Base-by-base conservation (phyloP, 1,140 invertebrate species). In the Conopomorpha cramerella region DNA sequence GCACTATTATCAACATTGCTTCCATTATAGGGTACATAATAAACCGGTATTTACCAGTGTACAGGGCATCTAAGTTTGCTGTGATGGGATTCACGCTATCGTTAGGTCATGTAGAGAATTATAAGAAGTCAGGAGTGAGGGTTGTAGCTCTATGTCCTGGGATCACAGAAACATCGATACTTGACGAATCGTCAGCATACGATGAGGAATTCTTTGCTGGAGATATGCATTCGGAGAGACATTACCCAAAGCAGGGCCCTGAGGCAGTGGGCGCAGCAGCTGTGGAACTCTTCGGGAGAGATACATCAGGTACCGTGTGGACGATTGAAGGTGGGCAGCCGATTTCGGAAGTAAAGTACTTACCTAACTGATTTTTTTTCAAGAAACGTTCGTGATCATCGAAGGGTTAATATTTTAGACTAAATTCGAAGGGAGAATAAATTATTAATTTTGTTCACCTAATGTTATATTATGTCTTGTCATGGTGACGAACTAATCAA, bases 41-140 rank as follows among this genome's bases (percentile, higher is more conserved):
- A n/a, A 77, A 81, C 26, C 80, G 79, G 16, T 77, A 79, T 39
- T 49, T 81, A 38, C 85, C 86, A 0, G 66, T 85, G 10, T 88
- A 88, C 47, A 62, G 63, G 1, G 82, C 81, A 1, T 85, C 84
- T 1, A 88, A 88, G 51, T 79, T 81, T 42, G 84, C 66, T 8
- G 63, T 80, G 1, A 51, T 79, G 7, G 70, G 72, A 27, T 63
- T 79, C 16, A 79, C 72, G 0, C 59, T 59, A 11, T 64, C 63
- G n/a, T 58, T 74, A 28, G 73, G 81, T 54, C 56, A 77, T 39
- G 46, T 60, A 28, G 73, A 62, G 40, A 64, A 73, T 57, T 74
- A 71, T 36, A 71, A 78, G 38, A 63, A 77, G 53, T 74, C 60
- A 8, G 77, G 78, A 12, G 61, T 81, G 3, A 51, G 62, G 32